Conservation (phyloP, 2,113 vertebrate genomes). For the Egretta garzetta region DNA sequence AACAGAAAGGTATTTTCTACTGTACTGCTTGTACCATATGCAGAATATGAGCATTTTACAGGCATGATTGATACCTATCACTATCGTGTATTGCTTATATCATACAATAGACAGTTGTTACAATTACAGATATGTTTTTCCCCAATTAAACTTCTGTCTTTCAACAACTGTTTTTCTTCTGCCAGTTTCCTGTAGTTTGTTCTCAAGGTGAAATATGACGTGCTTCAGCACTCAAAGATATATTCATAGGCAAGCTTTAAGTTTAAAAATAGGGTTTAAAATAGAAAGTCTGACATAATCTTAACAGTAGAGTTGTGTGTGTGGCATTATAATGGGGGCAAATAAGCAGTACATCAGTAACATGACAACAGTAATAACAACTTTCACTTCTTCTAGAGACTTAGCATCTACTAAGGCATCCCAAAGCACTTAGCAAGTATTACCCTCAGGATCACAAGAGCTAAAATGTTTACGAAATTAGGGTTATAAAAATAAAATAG, state of each 20-base stretch:
- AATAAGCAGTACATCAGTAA: constrained; percentile 1
- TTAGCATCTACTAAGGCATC: background rate
- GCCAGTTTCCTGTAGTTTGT: background rate
- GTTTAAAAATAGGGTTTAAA: constrained; percentile 7
- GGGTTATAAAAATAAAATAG: background rate
- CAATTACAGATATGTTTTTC: background rate
- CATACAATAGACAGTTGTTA: background rate
- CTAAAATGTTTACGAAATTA: constrained; percentile 17
- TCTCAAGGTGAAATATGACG: background rate
- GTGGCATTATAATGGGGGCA: background rate
- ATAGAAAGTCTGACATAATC: background rate
- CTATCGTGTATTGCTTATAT: background rate
- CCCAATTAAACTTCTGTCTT: background rate
- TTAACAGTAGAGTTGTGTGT: background rate
- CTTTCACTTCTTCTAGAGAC: background rate
- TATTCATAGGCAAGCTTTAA: background rate
- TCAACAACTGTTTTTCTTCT: background rate
- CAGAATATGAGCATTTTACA: background rate
- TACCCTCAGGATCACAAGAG: background rate
- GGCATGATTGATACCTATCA: background rate
- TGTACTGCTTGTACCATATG: background rate
- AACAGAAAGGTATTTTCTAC: background rate
- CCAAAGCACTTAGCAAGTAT: background rate
- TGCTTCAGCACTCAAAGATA: background rate
- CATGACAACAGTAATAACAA: constrained; percentile 5